phyloP scores from a whole-genome alignment of 2,113 vertebrate genomes.

The Panurus biarmicus region DNA sequence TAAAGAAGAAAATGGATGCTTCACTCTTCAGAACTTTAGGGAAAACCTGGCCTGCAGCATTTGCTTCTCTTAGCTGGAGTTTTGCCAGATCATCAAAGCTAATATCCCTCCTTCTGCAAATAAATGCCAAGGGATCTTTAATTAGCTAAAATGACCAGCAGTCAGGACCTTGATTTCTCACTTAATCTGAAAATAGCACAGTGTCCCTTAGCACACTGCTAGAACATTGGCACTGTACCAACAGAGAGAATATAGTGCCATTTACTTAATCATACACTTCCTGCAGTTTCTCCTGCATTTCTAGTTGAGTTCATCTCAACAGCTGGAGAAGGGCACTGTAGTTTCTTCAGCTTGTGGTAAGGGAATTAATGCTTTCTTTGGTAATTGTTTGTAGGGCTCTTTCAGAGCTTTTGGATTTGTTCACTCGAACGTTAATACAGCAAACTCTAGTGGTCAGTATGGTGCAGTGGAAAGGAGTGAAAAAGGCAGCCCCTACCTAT shows the following conservation, averaged over 20 bases:
- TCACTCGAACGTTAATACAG: background rate
- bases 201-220: slow-evolving; percentile 1
- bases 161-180: slow-evolving; percentile 45
- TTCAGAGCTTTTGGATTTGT: background rate
- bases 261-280: slow-evolving; percentile 37
- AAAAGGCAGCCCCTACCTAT: background rate
- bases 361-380: background rate
- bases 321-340: slow-evolving; percentile 2
- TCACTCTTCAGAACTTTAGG: background rate
- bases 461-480: slow-evolving; percentile 20
- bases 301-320: slow-evolving; percentile 11
- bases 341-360: background rate
- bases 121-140: slow-evolving; percentile 35
- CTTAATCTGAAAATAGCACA: slow-evolving; percentile 50
- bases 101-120: slow-evolving; percentile 4
- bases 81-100: background rate
- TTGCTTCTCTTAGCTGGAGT: background rate
- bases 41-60: background rate
- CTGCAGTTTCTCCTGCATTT: background rate
- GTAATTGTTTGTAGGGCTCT: background rate
- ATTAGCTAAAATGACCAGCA: slow-evolving; percentile 33
- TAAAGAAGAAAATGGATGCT: background rate
- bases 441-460: slow-evolving; percentile 58
- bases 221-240: background rate
- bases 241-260: background rate